Evolutionary conservation across 2,888 invertebrate species (phyloP), one percentile per base, ranked within the genome.

Genomic region (Epinotia ramella): DNA sequence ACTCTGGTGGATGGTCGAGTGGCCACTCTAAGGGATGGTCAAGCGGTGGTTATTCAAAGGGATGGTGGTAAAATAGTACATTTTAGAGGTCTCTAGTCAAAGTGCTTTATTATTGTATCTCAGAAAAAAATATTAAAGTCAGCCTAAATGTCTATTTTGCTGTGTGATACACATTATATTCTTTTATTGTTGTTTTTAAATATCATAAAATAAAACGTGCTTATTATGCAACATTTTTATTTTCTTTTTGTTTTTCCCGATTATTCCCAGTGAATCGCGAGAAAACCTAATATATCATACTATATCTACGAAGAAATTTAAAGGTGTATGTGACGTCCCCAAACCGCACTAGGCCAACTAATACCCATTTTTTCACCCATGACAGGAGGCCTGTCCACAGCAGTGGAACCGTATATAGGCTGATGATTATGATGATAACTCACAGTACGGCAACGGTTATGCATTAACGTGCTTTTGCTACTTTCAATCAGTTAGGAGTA

Each of bases 111-210:
- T 64, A 57, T 57, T 59, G 46, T 24, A 4, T 24, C 59, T 59
- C 44, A 7, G 20, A 4, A 40, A 9, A 33, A 57, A 67, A 49
- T 7, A 3, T 7, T 0, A 49, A 33, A 40, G 40, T 49, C 5
- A 49, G 16, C 7, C 53, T 53, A n/a, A 18, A 46, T 33, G 44
- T 11, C 5, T 68, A 49, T 59, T 56, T 60, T 70, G 13, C 28
- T n/a, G 62, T 67, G 64, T 74, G 74, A 74, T 74, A 74, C 57
- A 69, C 74, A 40, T 63, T 69, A 24, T 67, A 44, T 18, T 62
- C 13, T 65, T 24, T 63, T 63, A n/a, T 66, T 7, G 13, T 46
- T 28, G 33, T 74, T 16, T 70, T 65, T 46, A 13, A 59, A 49
- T 44, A 28, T 7, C 33, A 73, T 18, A 18, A 7, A 49, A 73